These are phyloP conservation scores for Sebastes trivittatus DNA, from an alignment of 2,797 vertebrate species.

Conservation along the genomic window DNA sequence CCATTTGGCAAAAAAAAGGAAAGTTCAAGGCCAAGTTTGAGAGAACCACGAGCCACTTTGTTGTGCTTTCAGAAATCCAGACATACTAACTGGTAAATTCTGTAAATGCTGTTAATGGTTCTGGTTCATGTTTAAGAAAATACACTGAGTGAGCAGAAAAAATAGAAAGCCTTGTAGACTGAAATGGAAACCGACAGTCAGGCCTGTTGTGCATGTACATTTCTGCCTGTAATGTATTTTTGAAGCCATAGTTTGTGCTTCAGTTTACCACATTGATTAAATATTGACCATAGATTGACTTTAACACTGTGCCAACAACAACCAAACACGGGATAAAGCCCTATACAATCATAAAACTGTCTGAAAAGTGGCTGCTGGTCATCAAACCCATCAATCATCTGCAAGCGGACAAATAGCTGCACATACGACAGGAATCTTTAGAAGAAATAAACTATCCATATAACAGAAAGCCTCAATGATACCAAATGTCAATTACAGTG, in stretches of 20 bases:
- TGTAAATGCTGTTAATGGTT: background rate
- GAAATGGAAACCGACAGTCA: too few species aligned
- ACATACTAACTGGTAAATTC: background rate
- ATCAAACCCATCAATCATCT: background rate
- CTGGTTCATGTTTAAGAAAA: background rate
- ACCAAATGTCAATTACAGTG: background rate
- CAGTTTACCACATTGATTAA: background rate
- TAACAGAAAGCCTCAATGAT: background rate
- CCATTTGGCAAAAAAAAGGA: background rate
- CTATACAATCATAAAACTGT: background rate
- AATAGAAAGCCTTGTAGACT: background rate
- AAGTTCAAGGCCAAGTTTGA: background rate
- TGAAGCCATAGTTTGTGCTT: background rate
- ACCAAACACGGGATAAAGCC: background rate
- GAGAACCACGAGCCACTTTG: background rate
- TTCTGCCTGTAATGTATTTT: background rate
- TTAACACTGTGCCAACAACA: background rate
- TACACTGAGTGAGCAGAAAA: background rate
- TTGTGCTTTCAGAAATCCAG: constrained; percentile 35
- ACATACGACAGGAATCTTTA: background rate
- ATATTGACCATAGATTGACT: background rate
- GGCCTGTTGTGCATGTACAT: background rate
- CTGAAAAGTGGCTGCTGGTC: background rate
- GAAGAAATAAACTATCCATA: background rate
- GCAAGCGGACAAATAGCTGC: background rate